Base-by-base conservation (phyloP, 2,113 vertebrate genomes). In the Zapornia atra region DNA sequence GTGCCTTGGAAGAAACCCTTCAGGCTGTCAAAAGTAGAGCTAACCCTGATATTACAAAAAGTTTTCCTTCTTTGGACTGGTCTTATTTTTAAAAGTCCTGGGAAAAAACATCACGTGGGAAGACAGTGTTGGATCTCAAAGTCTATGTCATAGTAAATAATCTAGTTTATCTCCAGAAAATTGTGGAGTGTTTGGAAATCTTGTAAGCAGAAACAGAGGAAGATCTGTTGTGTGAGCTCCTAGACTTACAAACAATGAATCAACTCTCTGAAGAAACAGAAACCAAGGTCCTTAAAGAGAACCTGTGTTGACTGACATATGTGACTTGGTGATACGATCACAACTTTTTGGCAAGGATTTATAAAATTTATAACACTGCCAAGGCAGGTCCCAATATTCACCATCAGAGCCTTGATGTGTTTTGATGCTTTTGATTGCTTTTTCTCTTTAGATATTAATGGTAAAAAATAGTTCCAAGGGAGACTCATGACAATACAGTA, bases 401-500 rank as follows among this genome's bases (percentile, higher is more conserved):
- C 15, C 17, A 34, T 63, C 28, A 94, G 42, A 80, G 34, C 5
- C 7, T 44, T 33, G 46, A 64, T 8, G 53, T 0, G 54, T 53
- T 69, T 66, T 79, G 3, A 17, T 40, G 14, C 0, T 9, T 15
- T 15, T 28, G 24, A 13, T 25, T 44, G 21, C 21, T 51, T 42
- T 34, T 46, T 60, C 75, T 54, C 51, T 64, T 51, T 11, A 28
- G 60, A 3, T 75, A 71, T 61, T 56, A 60, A 59, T 50, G 1
- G 6, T 36, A 61, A 4, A n/a, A 86, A 93, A 36, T 48, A 61
- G 19, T 84, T 92, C 8, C 44, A 75, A 78, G 18, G 14, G 76
- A 56, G 28, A 71, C 5, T 12, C 16, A 24, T 51, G 13, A 12
- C 13, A 66, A 6, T 31, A 63, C 0, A 0, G 4, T 36, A 89